Conservation (phyloP, 2,888 invertebrate species). For the Aporophyla nigra region DNA sequence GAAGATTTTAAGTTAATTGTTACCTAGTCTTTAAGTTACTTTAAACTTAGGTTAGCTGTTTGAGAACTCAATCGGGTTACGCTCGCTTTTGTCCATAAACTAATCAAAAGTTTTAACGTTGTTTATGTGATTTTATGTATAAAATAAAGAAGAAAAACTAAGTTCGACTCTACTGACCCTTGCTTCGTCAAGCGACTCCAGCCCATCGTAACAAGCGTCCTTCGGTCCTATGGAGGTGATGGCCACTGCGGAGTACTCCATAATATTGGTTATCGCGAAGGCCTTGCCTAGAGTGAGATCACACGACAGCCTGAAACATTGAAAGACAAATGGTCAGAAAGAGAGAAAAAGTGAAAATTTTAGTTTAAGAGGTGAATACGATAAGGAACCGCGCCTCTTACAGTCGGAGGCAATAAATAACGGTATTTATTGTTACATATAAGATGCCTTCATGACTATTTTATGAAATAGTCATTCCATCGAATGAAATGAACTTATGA, state of each 20-base stretch:
- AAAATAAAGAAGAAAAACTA: not conserved
- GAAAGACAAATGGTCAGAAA: not conserved
- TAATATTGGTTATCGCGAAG: conserved; percentile 79
- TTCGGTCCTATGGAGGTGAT: conserved; percentile 78
- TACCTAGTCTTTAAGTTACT: too few relatives aligned
- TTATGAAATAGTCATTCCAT: too few relatives aligned
- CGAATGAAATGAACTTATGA: too few relatives aligned
- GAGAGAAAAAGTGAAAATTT: not conserved
- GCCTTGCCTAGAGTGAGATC: conserved; percentile 80
- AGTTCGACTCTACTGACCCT: conserved; percentile 71
- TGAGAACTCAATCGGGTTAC: not conserved
- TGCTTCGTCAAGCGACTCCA: conserved; percentile 81
- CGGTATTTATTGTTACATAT: too few relatives aligned
- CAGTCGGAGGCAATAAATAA: too few relatives aligned
- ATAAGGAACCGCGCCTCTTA: too few relatives aligned
- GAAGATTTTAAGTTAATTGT: not conserved
- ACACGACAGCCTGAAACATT: conserved; percentile 73
- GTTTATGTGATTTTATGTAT: not conserved
- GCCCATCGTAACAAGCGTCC: conserved; percentile 75
- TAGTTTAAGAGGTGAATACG: too few relatives aligned
- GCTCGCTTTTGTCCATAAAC: not conserved
- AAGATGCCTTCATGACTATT: too few relatives aligned
- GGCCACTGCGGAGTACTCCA: conserved; percentile 79
- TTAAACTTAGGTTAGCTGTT: not conserved
- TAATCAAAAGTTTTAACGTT: not conserved